Evolutionary conservation across 2,888 invertebrate genomes (phyloP).

Genomic region (Cactoblastis cactorum): DNA sequence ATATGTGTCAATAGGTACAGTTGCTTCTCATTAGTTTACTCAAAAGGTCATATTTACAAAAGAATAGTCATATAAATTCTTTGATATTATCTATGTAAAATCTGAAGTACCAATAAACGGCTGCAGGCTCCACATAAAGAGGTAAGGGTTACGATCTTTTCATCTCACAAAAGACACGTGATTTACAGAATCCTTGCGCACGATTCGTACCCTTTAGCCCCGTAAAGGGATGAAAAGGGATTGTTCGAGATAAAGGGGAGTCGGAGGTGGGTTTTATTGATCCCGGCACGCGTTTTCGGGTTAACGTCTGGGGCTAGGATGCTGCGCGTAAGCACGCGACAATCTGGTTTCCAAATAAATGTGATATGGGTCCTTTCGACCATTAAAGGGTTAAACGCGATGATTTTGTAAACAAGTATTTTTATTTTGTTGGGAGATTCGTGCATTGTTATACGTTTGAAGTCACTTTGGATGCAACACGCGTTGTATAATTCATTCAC

Average conservation of each 20-base stretch:
- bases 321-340: constrained; percentile 62
- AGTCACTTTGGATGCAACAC: background rate
- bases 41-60: background rate
- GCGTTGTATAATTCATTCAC: background rate
- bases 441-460: too few relatives aligned
- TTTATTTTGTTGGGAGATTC: too few relatives aligned
- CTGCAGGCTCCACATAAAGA: constrained; percentile 27
- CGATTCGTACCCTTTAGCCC: constrained; percentile 67
- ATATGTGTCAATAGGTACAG: background rate
- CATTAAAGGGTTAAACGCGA: background rate
- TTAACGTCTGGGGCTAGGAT: constrained; percentile 57
- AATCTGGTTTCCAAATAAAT: constrained; percentile 2
- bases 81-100: background rate
- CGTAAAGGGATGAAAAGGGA: constrained; percentile 61
- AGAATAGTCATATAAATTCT: background rate
- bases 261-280: constrained; percentile 60
- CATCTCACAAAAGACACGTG: constrained; percentile 68
- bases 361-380: background rate
- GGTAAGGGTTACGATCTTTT: constrained; percentile 54
- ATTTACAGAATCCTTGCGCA: constrained; percentile 72
- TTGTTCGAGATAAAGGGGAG: constrained; percentile 59
- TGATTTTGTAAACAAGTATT: background rate
- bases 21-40: background rate
- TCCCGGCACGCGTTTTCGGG: constrained; percentile 70
- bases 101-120: background rate